These are phyloP conservation scores for Holotrichia oblita DNA, from an alignment of 1,140 invertebrate genomes.

Conservation along the genomic window DNA sequence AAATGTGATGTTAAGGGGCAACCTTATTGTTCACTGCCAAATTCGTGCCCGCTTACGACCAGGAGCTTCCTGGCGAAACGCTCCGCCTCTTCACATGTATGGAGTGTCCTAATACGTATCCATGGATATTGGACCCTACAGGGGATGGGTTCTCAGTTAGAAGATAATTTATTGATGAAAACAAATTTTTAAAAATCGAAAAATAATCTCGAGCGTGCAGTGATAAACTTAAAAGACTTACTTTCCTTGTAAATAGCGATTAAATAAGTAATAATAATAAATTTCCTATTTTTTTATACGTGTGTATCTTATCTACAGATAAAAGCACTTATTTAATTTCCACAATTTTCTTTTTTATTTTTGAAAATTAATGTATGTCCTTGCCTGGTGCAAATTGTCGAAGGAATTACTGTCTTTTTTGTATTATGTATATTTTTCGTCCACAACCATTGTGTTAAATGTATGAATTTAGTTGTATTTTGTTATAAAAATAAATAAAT, in stretches of 20 bases:
- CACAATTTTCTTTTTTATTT: not conserved
- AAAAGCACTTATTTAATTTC: constrained; percentile 22
- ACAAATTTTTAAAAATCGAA: not conserved
- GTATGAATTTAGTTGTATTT: constrained; percentile 27
- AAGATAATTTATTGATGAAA: constrained; percentile 21
- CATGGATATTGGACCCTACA: constrained; percentile 94
- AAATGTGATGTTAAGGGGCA: constrained; percentile 95
- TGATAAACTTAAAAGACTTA: constrained; percentile 32
- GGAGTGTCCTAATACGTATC: constrained; percentile 95
- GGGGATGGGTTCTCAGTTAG: constrained; percentile 78
- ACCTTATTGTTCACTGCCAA: constrained; percentile 90
- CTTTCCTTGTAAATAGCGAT: constrained; percentile 25
- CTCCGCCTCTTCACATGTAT: constrained; percentile 93
- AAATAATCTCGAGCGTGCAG: constrained; percentile 14
- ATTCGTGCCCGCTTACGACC: constrained; percentile 88
- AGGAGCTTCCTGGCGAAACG: constrained; percentile 92
- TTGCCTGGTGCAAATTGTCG: constrained; percentile 19
- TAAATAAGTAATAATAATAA: constrained; percentile 24
- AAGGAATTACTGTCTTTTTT: constrained; percentile 1
- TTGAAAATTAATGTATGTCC: not conserved
- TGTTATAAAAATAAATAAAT: constrained; percentile 26
- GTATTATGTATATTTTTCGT: not conserved
- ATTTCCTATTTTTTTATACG: constrained; percentile 24
- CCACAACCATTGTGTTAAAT: constrained; percentile 7
- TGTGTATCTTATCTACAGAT: not conserved